phyloP scores from a whole-genome alignment of 92 coral and sea anemone genomes.

The Zoanthus gigantus region DNA sequence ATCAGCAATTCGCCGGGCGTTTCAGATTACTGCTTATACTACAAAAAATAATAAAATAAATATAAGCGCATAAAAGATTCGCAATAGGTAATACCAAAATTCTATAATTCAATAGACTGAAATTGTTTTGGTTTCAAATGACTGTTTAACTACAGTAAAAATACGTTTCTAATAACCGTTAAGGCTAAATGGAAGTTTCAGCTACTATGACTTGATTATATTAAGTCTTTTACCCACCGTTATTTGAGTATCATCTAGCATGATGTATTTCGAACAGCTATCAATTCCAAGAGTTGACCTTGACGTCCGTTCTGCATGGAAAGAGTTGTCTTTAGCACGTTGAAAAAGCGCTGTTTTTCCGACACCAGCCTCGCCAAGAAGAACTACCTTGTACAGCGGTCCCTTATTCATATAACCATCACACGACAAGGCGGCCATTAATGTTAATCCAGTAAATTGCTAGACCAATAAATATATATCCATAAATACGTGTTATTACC shows the following conservation, averaged over 20 bases:
- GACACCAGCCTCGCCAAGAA: conserved; percentile 92
- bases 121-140: no score
- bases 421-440: conserved; percentile 74
- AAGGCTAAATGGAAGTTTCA: no score
- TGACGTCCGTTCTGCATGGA: conserved; percentile 55
- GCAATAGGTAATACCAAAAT: no score
- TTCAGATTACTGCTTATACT: no score
- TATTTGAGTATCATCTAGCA: conserved; percentile 77
- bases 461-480: not conserved
- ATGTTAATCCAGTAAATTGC: not conserved
- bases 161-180: no score
- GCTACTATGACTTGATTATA: no score
- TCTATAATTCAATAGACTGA: no score
- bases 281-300: conserved; percentile 86
- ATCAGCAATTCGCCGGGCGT: no score
- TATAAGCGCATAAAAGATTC: no score
- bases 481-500: no score
- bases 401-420: conserved; percentile 65
- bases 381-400: conserved; percentile 90
- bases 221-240: conserved; percentile 70
- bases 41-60: no score
- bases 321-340: conserved; percentile 83
- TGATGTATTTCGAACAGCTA: conserved; percentile 85
- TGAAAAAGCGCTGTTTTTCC: conserved; percentile 93
- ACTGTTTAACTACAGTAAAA: no score